A percentile compares a stretch with the other conserved stretches of the same genome.
Conservation (phyloP, 2,797 vertebrate genomes). For the Gobionotothen gibberifrons region DNA sequence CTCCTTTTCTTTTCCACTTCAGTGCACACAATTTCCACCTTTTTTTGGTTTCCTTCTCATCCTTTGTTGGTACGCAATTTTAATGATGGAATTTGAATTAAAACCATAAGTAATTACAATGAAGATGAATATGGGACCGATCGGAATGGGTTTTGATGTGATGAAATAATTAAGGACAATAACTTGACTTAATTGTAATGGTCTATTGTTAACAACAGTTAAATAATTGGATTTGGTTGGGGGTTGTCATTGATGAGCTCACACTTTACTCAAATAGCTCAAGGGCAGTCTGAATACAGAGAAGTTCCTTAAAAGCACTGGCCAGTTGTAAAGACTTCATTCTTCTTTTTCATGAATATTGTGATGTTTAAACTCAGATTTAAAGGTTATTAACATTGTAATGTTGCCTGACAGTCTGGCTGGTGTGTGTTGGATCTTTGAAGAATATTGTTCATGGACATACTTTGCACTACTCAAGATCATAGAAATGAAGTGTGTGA, state of each 20-base stretch:
- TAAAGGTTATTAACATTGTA: slow-evolving; percentile 42
- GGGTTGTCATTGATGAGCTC: background rate
- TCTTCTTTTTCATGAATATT: slow-evolving; percentile 14
- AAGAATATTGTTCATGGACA: slow-evolving; percentile 24
- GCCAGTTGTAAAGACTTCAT: too few relatives aligned
- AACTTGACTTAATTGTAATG: slow-evolving; percentile 24
- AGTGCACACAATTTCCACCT: background rate
- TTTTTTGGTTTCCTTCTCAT: background rate
- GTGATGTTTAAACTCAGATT: slow-evolving; percentile 23
- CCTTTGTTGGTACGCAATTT: too few relatives aligned
- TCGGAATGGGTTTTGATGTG: slow-evolving; percentile 1
- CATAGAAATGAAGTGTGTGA: background rate
- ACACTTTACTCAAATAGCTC: slow-evolving; percentile 5
- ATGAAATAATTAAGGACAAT: slow-evolving; percentile 28
- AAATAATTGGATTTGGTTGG: slow-evolving; percentile 15
- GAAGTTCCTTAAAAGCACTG: too few relatives aligned
- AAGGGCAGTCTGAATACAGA: slow-evolving; percentile 6
- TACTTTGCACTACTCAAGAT: too few relatives aligned
- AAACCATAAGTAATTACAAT: slow-evolving; percentile 29
- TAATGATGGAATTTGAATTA: too few relatives aligned
- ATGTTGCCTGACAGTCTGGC: slow-evolving; percentile 22
- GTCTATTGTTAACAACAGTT: slow-evolving; percentile 17
- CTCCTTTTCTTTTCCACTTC: background rate
- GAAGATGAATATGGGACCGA: slow-evolving; percentile 30
- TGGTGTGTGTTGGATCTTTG: slow-evolving; percentile 36